Evolutionary conservation across 2,113 vertebrate species (phyloP), one percentile per base, ranked within the genome.

Genomic region (Australoheros scitulus): DNA sequence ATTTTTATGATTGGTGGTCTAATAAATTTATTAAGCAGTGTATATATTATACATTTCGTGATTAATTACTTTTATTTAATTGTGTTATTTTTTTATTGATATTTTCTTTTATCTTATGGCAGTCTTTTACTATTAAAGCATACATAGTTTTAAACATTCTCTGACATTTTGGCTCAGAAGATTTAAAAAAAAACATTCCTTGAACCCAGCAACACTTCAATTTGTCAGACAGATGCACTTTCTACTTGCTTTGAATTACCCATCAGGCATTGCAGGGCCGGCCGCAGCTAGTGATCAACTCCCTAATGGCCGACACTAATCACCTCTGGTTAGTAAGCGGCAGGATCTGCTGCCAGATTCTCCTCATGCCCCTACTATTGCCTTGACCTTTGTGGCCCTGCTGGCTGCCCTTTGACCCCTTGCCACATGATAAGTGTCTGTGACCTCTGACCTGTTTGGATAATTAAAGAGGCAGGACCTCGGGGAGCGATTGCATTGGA

Each of bases 371-470:
- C 38, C 74, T 70, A 60, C 87, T 68, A 72, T 84, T 91, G 89
- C 83, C 86, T 87, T 86, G 92, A 92, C 92, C 94, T 87, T 52
- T 60, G 65, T 86, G 92, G 85, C 93, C 91, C 70, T 7, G 13
- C 70, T 9, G 59, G 82, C 72, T 93, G 92, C 74, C 87, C 92
- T 94, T 68, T 95, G 93, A 94, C 91, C 93, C 81, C 52, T 78
- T 57, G 7, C 77, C 85, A 89, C 88, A 94, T 92, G 93, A 93
- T 94, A 94, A 93, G 92, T 94, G 90, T 93, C 81, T 93, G 80
- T 93, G 93, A 94, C 92, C 95, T 94, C 77, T 95, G 95, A 95
- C 94, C 95, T 83, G 81, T 89, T 93, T 93, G 92, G 92, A 95
- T 95, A 94, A 95, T 95, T 95, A 95, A 94, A 94, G 93, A 91